A percentile compares a stretch with the other conserved stretches of the same genome.
Conservation (phyloP, 2,888 invertebrate genomes). For the Drosophila incognita region DNA sequence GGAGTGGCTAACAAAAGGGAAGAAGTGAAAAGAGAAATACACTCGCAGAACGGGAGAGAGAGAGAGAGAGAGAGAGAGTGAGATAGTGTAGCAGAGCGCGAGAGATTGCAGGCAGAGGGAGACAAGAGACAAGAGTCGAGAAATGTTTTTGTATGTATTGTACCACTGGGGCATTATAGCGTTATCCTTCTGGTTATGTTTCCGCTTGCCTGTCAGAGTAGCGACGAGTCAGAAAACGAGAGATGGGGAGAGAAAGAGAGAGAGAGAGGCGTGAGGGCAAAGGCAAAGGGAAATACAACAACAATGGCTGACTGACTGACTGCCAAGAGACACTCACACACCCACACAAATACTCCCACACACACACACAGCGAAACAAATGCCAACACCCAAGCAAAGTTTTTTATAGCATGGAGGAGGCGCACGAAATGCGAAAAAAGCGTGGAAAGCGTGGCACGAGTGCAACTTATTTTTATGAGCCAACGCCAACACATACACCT, state of each 20-base stretch:
- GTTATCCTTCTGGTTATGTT: slow-evolving; percentile 85
- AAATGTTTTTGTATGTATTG: slow-evolving; percentile 74
- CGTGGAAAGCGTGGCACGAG: slow-evolving; percentile 76
- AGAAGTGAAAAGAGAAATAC: slow-evolving; percentile 18
- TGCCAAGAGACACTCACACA: slow-evolving; percentile 69
- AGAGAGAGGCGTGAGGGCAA: background rate
- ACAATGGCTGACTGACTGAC: slow-evolving; percentile 79
- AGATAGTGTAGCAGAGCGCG: background rate
- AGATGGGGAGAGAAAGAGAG: slow-evolving; percentile 15
- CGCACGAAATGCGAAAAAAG: slow-evolving; percentile 49
- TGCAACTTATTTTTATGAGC: slow-evolving; percentile 81
- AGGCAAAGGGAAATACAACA: slow-evolving; percentile 53
- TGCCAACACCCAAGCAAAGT: slow-evolving; percentile 73
- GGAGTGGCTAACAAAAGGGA: slow-evolving; percentile 54
- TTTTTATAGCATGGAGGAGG: slow-evolving; percentile 59
- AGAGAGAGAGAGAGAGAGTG: background rate
- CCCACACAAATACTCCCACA: slow-evolving; percentile 24
- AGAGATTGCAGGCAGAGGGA: slow-evolving; percentile 2
- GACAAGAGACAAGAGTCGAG: slow-evolving; percentile 54
- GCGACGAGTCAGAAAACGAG: slow-evolving; percentile 12
- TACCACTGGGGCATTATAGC: slow-evolving; percentile 84
- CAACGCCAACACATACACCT: slow-evolving; percentile 54
- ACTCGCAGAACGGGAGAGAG: background rate
- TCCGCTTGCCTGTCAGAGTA: slow-evolving; percentile 82
- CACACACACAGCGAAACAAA: slow-evolving; percentile 44